Evolutionary conservation across 2,888 invertebrate species (phyloP).

Genomic region (Micoletzkya japonica): DNA sequence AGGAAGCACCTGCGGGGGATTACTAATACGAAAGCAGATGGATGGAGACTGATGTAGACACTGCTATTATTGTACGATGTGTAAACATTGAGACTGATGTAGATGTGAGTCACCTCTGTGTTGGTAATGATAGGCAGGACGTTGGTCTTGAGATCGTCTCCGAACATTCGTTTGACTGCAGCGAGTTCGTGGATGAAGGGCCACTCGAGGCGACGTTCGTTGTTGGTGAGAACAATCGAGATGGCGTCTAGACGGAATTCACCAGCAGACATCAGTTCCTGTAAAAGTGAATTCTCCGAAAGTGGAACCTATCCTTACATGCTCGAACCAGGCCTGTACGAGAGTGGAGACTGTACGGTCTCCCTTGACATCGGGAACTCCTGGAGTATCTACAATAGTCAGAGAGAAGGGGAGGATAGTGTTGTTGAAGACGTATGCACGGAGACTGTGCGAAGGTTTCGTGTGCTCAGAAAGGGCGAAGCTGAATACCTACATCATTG

Average conservation of each 20-base stretch:
- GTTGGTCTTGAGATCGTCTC: slow-evolving; percentile 56
- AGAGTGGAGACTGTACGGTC: slow-evolving; percentile 48
- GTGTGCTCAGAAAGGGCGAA: slow-evolving; percentile 41
- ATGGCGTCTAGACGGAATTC: slow-evolving; percentile 56
- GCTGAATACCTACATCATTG: slow-evolving; percentile 28
- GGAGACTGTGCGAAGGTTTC: slow-evolving; percentile 41
- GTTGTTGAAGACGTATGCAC: slow-evolving; percentile 57
- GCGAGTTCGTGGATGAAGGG: slow-evolving; percentile 56
- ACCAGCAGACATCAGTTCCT: slow-evolving; percentile 50
- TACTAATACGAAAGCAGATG: too few relatives aligned
- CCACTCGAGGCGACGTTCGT: slow-evolving; percentile 50
- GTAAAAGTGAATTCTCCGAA: slow-evolving; percentile 3
- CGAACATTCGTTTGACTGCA: slow-evolving; percentile 54
- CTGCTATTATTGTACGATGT: neutral
- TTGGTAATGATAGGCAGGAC: slow-evolving; percentile 56
- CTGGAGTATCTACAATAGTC: slow-evolving; percentile 57
- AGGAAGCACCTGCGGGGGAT: slow-evolving; percentile 52
- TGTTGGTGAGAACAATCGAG: slow-evolving; percentile 47
- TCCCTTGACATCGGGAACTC: slow-evolving; percentile 47
- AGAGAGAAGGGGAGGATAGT: slow-evolving; percentile 52
- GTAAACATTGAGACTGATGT: neutral
- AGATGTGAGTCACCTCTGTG: slow-evolving; percentile 35
- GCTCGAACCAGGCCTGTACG: slow-evolving; percentile 52
- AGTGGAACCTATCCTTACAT: slow-evolving; percentile 32
- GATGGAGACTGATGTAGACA: too few relatives aligned